Conservation (phyloP, 2,888 invertebrate species). For the Labia minor region DNA sequence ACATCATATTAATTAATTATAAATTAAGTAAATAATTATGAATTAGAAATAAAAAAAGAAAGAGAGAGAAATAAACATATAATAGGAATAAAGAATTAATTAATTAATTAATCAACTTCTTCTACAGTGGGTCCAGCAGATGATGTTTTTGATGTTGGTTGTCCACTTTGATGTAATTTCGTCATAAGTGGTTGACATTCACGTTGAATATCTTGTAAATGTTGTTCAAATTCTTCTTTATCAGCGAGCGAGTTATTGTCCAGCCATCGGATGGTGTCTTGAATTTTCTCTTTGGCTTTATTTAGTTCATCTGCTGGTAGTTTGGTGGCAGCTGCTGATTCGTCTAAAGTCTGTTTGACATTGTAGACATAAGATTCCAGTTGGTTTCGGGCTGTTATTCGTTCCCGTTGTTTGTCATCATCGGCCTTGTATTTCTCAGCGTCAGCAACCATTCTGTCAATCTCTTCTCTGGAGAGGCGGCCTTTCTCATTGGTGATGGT, state of each 20-base stretch:
- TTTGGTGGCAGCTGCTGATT: slow-evolving; percentile 33
- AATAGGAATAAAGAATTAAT: too few relatives aligned
- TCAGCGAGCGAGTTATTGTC: slow-evolving; percentile 55
- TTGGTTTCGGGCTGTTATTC: slow-evolving; percentile 38
- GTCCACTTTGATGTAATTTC: slow-evolving; percentile 30
- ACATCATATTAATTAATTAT: too few relatives aligned
- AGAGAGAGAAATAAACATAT: not conserved
- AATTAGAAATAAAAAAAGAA: not conserved
- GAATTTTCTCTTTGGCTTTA: slow-evolving; percentile 41
- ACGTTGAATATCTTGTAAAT: slow-evolving; percentile 47
- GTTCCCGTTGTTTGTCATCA: slow-evolving; percentile 34
- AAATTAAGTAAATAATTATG: too few relatives aligned
- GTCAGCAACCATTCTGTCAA: slow-evolving; percentile 71
- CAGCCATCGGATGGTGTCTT: slow-evolving; percentile 57
- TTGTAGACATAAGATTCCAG: slow-evolving; percentile 36
- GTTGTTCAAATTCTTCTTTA: slow-evolving; percentile 52
- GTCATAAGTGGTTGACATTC: slow-evolving; percentile 41
- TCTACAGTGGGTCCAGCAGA: slow-evolving; percentile 40
- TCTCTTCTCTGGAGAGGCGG: slow-evolving; percentile 72
- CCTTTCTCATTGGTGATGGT: slow-evolving; percentile 83
- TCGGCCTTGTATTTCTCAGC: slow-evolving; percentile 64
- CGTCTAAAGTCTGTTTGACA: slow-evolving; percentile 34
- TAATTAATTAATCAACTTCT: slow-evolving; percentile 41
- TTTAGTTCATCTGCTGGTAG: slow-evolving; percentile 36
- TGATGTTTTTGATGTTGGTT: slow-evolving; percentile 35